A percentile compares a stretch with the other conserved stretches of the same genome.
These are phyloP conservation scores for Diploscapter pachys DNA, from an alignment of 1,140 invertebrate genomes.

Conservation along the genomic window DNA sequence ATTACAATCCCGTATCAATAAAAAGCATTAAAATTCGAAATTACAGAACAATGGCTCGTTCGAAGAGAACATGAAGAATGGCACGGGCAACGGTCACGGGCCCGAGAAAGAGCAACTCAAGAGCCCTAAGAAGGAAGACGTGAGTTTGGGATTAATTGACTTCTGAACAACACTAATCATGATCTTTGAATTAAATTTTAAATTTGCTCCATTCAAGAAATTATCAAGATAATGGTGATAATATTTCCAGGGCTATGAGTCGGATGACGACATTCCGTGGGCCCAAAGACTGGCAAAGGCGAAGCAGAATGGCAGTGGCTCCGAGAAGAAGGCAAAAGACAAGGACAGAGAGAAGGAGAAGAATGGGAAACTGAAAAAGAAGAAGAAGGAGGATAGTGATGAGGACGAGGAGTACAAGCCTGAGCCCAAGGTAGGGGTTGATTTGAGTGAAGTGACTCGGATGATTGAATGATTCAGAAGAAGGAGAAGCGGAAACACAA, in stretches of 20 bases:
- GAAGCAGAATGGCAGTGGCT: slow-evolving; percentile 12
- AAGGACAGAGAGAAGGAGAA: slow-evolving; percentile 30
- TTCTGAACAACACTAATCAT: background rate
- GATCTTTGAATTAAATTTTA: background rate
- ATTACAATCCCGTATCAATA: too few species aligned
- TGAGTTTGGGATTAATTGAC: too few species aligned
- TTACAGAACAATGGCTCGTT: too few species aligned
- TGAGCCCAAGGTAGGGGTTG: slow-evolving; percentile 19
- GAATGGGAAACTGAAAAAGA: slow-evolving; percentile 19
- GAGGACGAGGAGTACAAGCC: slow-evolving; percentile 35
- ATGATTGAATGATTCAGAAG: background rate
- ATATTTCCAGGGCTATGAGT: background rate
- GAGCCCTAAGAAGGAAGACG: too few species aligned
- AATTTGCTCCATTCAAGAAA: background rate
- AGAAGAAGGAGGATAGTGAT: slow-evolving; percentile 16
- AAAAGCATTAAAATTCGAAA: too few species aligned
- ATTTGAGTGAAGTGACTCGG: background rate
- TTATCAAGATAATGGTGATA: background rate
- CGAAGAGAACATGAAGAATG: too few species aligned
- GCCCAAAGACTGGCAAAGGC: slow-evolving; percentile 9
- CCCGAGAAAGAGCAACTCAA: too few species aligned
- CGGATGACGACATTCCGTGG: slow-evolving; percentile 41
- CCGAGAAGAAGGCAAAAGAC: slow-evolving; percentile 13
- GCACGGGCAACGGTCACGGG: too few species aligned
- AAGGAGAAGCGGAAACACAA: slow-evolving; percentile 5